phyloP scores from a whole-genome alignment of 2,888 invertebrate genomes.

The Cosmorhoe ocellata region DNA sequence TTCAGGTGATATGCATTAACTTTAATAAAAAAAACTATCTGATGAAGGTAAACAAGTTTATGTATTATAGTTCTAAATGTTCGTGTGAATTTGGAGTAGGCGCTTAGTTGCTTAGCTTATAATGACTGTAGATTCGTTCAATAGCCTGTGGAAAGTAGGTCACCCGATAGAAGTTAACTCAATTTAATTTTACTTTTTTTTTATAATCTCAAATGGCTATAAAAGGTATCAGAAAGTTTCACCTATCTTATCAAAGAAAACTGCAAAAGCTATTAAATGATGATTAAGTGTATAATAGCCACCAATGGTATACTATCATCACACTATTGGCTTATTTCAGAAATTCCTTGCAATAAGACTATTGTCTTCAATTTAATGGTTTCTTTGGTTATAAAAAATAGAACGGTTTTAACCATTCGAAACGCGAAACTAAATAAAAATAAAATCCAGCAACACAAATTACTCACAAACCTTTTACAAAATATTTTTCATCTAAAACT shows the following conservation, averaged over 20 bases:
- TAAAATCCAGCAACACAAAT: too few relatives aligned
- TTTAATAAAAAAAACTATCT: not conserved
- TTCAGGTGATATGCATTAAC: too few relatives aligned
- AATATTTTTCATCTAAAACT: too few relatives aligned
- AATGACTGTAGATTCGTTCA: not conserved
- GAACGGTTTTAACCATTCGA: too few relatives aligned
- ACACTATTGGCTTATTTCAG: not conserved
- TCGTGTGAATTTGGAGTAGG: too few relatives aligned
- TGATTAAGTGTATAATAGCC: slow-evolving; percentile 1
- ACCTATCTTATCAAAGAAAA: slow-evolving; percentile 11
- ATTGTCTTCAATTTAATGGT: too few relatives aligned
- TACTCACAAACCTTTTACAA: too few relatives aligned
- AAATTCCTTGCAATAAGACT: too few relatives aligned
- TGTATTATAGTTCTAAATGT: too few relatives aligned
- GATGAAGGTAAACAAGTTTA: not conserved
- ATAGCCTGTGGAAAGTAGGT: slow-evolving; percentile 19
- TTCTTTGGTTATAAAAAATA: too few relatives aligned
- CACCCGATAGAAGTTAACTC: slow-evolving; percentile 17
- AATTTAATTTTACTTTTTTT: slow-evolving; percentile 19
- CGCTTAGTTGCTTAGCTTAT: too few relatives aligned
- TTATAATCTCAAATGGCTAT: slow-evolving; percentile 17
- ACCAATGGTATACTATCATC: not conserved
- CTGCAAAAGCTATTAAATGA: slow-evolving; percentile 8
- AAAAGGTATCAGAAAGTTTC: slow-evolving; percentile 16
- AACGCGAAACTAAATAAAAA: too few relatives aligned